These are phyloP conservation scores for Hydractinia echinata DNA, from an alignment of 30 jellyfish, hydroid and myxozoan species.

Conservation along the genomic window DNA sequence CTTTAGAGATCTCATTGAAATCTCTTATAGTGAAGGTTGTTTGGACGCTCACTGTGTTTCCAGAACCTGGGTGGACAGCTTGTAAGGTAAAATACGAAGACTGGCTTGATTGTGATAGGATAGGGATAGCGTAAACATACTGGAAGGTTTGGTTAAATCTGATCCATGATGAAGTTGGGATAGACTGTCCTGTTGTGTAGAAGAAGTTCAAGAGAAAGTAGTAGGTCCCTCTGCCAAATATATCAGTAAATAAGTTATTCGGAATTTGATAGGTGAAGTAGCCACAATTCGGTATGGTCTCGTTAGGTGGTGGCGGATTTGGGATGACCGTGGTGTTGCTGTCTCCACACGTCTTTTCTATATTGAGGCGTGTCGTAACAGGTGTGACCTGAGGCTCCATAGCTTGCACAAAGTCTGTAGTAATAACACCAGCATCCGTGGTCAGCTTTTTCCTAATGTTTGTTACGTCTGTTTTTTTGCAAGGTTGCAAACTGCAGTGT, in stretches of 20 bases:
- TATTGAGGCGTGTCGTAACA: slow-evolving; percentile 11
- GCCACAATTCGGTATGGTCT: slow-evolving; percentile 63
- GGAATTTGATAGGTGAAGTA: slow-evolving; percentile 45
- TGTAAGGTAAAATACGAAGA: slow-evolving; percentile 28
- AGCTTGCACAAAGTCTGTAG: slow-evolving; percentile 13
- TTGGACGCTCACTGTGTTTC: slow-evolving; percentile 15
- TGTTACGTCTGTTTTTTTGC: slow-evolving; percentile 9
- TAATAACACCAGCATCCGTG: neutral
- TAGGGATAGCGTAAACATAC: slow-evolving; percentile 50
- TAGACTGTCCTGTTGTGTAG: slow-evolving; percentile 18
- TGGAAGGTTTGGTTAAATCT: slow-evolving; percentile 51
- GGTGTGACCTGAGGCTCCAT: slow-evolving; percentile 34
- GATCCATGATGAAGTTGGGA: slow-evolving; percentile 22
- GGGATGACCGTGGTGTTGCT: slow-evolving; percentile 29
- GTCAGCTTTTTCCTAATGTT: slow-evolving; percentile 4
- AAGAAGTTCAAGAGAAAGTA: slow-evolving; percentile 39
- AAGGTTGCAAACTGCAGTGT: slow-evolving; percentile 28
- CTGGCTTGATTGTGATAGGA: slow-evolving; percentile 30
- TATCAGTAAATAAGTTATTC: slow-evolving; percentile 43
- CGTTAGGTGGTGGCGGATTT: slow-evolving; percentile 29
- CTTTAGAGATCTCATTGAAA: slow-evolving; percentile 13
- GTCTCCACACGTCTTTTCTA: slow-evolving; percentile 7
- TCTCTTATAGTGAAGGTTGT: slow-evolving; percentile 41
- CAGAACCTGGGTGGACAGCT: slow-evolving; percentile 72
- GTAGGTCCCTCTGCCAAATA: slow-evolving; percentile 33